Percentiles rank a stretch among this genome's conserved stretches.
Conservation (phyloP, 1,140 invertebrate species). For the Drosophila kurseongensis region DNA sequence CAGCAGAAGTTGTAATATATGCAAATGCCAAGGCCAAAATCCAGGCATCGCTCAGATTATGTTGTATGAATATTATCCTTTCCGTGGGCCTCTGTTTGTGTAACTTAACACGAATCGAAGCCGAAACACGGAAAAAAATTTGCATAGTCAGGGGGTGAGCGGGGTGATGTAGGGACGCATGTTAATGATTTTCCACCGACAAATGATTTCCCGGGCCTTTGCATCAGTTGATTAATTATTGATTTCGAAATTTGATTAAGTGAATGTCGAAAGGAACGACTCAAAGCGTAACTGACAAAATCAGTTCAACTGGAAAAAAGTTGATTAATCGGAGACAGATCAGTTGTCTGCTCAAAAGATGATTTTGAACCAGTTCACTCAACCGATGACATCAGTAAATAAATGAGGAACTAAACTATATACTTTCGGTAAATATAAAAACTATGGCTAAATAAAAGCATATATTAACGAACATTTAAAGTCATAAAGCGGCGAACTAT, state of each 20-base stretch:
- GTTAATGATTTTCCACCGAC: slow-evolving; percentile 43
- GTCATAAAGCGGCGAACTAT: too few relatives aligned
- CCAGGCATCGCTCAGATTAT: slow-evolving; percentile 61
- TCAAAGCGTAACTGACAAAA: slow-evolving; percentile 17
- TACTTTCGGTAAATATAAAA: too few relatives aligned
- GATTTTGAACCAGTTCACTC: too few relatives aligned
- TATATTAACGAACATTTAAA: too few relatives aligned
- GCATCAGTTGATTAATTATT: slow-evolving; percentile 80
- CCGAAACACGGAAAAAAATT: slow-evolving; percentile 43
- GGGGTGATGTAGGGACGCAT: slow-evolving; percentile 29
- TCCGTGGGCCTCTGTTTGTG: slow-evolving; percentile 38
- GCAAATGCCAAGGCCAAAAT: slow-evolving; percentile 62
- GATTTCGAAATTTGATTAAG: slow-evolving; percentile 75
- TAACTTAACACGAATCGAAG: slow-evolving; percentile 61
- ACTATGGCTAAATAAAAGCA: too few relatives aligned
- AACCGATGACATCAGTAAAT: too few relatives aligned
- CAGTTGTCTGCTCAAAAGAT: slow-evolving; percentile 11
- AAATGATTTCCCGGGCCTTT: slow-evolving; percentile 66
- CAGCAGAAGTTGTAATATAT: slow-evolving; percentile 64
- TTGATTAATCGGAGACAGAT: slow-evolving; percentile 28
- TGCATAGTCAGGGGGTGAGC: slow-evolving; percentile 54
- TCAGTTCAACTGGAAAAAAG: slow-evolving; percentile 52
- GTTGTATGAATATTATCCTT: slow-evolving; percentile 78
- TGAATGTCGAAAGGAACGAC: slow-evolving; percentile 38
- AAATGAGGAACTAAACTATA: too few relatives aligned